Percentiles rank a stretch among this genome's conserved stretches.
Conservation (phyloP, 2,113 vertebrate species). For the Clinocottus analis region DNA sequence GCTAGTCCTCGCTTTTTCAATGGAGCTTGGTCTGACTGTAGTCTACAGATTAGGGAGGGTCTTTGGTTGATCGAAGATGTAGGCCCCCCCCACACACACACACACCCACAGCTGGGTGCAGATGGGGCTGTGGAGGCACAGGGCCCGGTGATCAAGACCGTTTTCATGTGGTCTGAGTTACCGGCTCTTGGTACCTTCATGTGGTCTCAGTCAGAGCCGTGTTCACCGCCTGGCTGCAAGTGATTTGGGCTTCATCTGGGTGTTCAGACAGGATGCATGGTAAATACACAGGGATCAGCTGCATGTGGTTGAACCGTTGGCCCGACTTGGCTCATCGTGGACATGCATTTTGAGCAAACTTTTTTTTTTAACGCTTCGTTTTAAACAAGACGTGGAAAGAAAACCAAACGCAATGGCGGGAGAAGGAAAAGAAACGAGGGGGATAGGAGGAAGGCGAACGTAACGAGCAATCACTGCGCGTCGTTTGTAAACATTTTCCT, state of each 20-base stretch:
- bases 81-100: not conserved
- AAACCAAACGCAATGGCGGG: slow-evolving; percentile 40
- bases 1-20: too few species aligned
- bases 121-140: slow-evolving; percentile 48
- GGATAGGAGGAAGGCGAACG: not conserved
- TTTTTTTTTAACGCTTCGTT: slow-evolving; percentile 56
- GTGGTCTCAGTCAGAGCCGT: slow-evolving; percentile 60
- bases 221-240: slow-evolving; percentile 68
- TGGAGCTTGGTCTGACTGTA: slow-evolving; percentile 25
- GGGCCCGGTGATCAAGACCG: slow-evolving; percentile 65
- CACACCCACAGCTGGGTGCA: slow-evolving; percentile 53
- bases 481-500: slow-evolving; percentile 74
- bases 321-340: slow-evolving; percentile 29
- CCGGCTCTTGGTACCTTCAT: slow-evolving; percentile 54
- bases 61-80: slow-evolving; percentile 55
- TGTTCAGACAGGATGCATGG: slow-evolving; percentile 76
- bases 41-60: slow-evolving; percentile 45
- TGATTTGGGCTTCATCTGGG: slow-evolving; percentile 75
- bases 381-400: slow-evolving; percentile 53
- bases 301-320: slow-evolving; percentile 67
- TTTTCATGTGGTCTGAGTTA: slow-evolving; percentile 69
- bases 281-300: slow-evolving; percentile 75
- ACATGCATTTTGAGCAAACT: slow-evolving; percentile 52
- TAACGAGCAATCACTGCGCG: slow-evolving; percentile 54
- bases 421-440: not conserved